Conservation (phyloP, 1,140 invertebrate genomes). For the Chionoecetes opilio region DNA sequence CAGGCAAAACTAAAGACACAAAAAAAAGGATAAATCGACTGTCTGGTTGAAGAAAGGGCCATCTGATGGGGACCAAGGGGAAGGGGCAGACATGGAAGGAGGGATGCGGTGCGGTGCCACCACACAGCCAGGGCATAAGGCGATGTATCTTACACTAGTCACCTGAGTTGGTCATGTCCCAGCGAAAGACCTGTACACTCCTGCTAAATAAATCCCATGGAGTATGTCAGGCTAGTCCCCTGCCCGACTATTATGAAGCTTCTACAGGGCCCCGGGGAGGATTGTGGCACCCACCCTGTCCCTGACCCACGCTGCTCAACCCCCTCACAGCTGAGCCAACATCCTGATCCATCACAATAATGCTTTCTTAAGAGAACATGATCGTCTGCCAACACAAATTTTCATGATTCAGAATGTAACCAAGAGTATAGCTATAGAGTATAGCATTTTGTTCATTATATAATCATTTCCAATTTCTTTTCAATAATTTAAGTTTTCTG, state of each 20-base stretch:
- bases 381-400: background rate
- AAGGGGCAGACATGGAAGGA: background rate
- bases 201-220: conserved; percentile 66
- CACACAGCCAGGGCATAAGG: conserved; percentile 76
- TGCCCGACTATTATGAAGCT: conserved; percentile 63
- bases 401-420: too few species aligned
- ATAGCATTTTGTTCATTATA: background rate
- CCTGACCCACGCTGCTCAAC: conserved; percentile 10
- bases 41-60: background rate
- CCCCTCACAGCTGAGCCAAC: conserved; percentile 15
- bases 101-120: conserved; percentile 67
- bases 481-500: background rate
- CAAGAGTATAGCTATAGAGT: too few species aligned
- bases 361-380: background rate
- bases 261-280: conserved; percentile 67
- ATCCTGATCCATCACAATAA: conserved; percentile 21
- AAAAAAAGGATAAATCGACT: background rate
- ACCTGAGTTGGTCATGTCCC: conserved; percentile 75
- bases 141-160: conserved; percentile 79
- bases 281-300: conserved; percentile 39
- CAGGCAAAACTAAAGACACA: background rate
- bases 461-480: background rate
- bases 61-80: background rate
- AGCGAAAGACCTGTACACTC: conserved; percentile 64
- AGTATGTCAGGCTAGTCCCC: conserved; percentile 66